Conservation (phyloP, 2,113 vertebrate species). For the Seriola quinqueradiata region DNA sequence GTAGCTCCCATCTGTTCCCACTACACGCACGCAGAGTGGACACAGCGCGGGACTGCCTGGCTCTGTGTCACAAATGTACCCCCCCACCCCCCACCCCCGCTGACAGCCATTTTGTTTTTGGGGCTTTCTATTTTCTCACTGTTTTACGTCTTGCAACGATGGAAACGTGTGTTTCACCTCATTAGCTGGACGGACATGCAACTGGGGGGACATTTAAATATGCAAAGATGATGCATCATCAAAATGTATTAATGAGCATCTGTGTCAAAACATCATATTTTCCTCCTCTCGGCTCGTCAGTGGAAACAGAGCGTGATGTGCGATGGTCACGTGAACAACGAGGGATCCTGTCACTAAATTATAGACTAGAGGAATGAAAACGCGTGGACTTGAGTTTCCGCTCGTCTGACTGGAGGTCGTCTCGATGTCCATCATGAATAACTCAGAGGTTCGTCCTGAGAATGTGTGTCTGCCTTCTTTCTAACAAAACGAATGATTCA, state of each 20-base stretch:
- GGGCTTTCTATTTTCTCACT: conserved; percentile 34
- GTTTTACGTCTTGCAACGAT: conserved; percentile 24
- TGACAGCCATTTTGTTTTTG: conserved; percentile 58
- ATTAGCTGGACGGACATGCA: conserved; percentile 47
- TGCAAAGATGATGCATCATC: conserved; percentile 16
- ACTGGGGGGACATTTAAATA: conserved; percentile 27
- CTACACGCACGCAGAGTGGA: conserved; percentile 68
- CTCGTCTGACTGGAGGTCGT: background rate
- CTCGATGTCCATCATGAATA: conserved; percentile 53
- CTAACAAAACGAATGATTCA: conserved; percentile 7
- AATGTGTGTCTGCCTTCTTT: conserved; percentile 14
- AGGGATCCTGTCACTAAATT: conserved; percentile 9
- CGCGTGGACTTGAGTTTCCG: conserved; percentile 2
- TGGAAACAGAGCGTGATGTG: background rate
- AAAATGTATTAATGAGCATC: conserved; percentile 43
- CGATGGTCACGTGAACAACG: conserved; percentile 17
- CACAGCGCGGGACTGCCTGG: conserved; percentile 47
- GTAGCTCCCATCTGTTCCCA: conserved; percentile 76
- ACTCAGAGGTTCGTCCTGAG: conserved; percentile 28
- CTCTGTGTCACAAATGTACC: conserved; percentile 56
- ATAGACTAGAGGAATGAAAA: conserved; percentile 34
- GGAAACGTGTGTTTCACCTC: conserved; percentile 43
- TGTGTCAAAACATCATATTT: conserved; percentile 17
- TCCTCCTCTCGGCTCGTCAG: conserved; percentile 6
- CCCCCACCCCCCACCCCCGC: background rate